A percentile compares a stretch with the other conserved stretches of the same genome.
Conservation (phyloP, 2,888 invertebrate species). For the Cryptocheilus praepositus region DNA sequence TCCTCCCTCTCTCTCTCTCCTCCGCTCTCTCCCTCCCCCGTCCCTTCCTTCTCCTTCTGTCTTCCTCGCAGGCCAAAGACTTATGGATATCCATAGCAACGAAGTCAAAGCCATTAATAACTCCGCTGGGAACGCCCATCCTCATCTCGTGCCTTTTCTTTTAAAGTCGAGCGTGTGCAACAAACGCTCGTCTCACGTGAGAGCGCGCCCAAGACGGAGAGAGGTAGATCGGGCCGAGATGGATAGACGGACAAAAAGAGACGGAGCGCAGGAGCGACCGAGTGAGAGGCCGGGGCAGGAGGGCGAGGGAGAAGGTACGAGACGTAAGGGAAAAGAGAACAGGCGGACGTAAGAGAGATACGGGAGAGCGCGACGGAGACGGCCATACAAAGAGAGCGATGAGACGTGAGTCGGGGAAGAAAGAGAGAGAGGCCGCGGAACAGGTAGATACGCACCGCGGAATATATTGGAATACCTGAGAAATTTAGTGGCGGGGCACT, state of each 20-base stretch:
- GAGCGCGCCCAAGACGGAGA: conserved; percentile 28
- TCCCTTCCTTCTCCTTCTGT: conserved; percentile 14
- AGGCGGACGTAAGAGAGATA: conserved; percentile 10
- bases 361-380: not conserved
- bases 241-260: not conserved
- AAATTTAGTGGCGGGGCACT: conserved; percentile 72
- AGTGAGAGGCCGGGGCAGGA: not conserved
- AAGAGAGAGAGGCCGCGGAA: conserved; percentile 45
- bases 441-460: conserved; percentile 68
- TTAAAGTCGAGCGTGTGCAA: conserved; percentile 70
- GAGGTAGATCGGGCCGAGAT: conserved; percentile 4
- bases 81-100: conserved; percentile 75
- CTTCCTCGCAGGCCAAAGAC: conserved; percentile 60
- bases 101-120: conserved; percentile 75
- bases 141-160: conserved; percentile 73
- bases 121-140: conserved; percentile 73
- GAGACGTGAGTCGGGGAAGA: conserved; percentile 13
- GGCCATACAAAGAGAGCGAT: conserved; percentile 16
- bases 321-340: not conserved
- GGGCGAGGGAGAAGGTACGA: not conserved
- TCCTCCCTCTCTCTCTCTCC: conserved; percentile 31
- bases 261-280: not conserved
- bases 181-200: conserved; percentile 58
- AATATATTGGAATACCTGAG: conserved; percentile 74
- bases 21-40: conserved; percentile 19